Evolutionary conservation across 2,888 invertebrate species (phyloP), one percentile per base, ranked within the genome.

Genomic region (Apocheima hispidaria): DNA sequence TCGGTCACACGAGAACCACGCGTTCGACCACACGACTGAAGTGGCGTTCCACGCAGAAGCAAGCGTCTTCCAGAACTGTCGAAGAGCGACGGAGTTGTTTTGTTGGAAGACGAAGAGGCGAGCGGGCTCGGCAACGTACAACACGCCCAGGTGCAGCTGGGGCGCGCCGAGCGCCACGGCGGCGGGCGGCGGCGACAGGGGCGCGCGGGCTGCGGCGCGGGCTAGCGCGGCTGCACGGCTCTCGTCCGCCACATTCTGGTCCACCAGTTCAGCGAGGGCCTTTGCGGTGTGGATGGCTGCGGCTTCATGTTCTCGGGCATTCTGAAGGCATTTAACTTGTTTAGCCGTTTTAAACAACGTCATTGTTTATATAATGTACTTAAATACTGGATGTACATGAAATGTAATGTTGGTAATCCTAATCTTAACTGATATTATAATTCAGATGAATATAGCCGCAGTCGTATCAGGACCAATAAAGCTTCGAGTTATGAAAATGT

Each of bases 61-160:
- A 54, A 93, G 81, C 0, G 93, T 90, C 38, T 88, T 86, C 94
- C 94, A 94, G 73, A 94, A 94, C 71, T 88, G 90, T 50, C 93
- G 93, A 18, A 94, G 85, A 5, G 90, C 87, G 6, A 82, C 81
- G 2, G 94, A 90, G 68, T 92, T 93, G 74, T 93, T 93, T 65
- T 90, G 90, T 71, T 93, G 92, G 71, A 91, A 92, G 69, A 92
- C 81, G 63, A 90, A 82, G 51, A 90, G 87, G 55, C 82, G 78
- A 52, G 86, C 79, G 36, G 88, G 83, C 60, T 90, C 82, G 71
- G 87, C 79, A 59, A 94, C 81, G 77, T 82, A 91, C n/a, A 92
- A 83, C 23, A 93, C 87, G 58, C 92, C 88, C 12, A 93, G 88
- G 64, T 93, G 90, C 16, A 94, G 83, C 55, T 93, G 89, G 9